Base-by-base conservation (phyloP, 2,797 vertebrate genomes). In the Micromesistius poutassou region DNA sequence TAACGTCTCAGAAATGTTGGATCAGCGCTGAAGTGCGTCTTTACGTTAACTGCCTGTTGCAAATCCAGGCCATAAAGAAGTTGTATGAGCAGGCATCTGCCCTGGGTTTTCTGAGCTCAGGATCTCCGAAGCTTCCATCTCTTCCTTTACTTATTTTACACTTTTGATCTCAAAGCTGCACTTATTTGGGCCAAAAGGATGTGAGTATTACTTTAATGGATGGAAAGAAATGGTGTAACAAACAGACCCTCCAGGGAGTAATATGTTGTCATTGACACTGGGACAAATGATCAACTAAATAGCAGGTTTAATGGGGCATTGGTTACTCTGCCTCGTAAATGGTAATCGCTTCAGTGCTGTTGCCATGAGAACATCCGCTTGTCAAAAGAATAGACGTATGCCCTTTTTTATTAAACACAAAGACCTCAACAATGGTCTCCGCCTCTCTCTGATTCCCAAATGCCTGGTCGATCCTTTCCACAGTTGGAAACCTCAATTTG, bases 401-500 rank as follows among this genome's bases (percentile, higher is more conserved):
- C 14, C 1, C n/a, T 62, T 62, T 62, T 62, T 62, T 62, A 62
- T 62, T 62, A n/a, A 62, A 62, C 55, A n/a, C 55, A 62, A 62
- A 62, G 55, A 62, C 55, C 55, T 62, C 85, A 87, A 79, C 77
- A 42, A 74, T 62, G 55, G 55, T 55, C 19, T 55, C 50, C 80
- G 78, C 31, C 79, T 84, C 79, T 74, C 75, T 87, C 81, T n/a
- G 78, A 78, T 87, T 88, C 85, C 77, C 80, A 77, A 82, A 50
- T 77, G 73, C 16, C 81, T 86, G 82, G 78, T 81, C 75, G 79
- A 78, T 71, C 79, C 87, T 87, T 90, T 91, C 87, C 81, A 76
- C 74, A 87, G 75, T 74, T 78, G 81, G 76, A 78, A 85, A 86
- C 84, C 73, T 84, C 86, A 80, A 87, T 87, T 87, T 86, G 76